A percentile compares a stretch with the other conserved stretches of the same genome.
Evolutionary conservation across 2,113 vertebrate genomes (phyloP).

Genomic region (Alouatta palliata): DNA sequence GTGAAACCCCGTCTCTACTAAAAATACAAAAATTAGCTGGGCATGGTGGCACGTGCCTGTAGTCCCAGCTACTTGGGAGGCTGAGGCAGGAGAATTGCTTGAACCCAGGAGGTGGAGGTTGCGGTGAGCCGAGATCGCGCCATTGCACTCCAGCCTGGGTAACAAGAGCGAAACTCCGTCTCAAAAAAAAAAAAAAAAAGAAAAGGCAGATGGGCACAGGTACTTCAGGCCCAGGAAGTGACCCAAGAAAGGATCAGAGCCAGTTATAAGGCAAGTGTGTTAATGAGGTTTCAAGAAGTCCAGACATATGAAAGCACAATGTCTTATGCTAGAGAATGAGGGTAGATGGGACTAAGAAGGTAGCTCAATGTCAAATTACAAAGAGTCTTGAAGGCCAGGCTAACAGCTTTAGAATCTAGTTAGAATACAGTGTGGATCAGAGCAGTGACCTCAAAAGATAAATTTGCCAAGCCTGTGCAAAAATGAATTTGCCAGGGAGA

Average conservation of each 20-base stretch:
- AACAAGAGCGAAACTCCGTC: no score
- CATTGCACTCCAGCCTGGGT: no score
- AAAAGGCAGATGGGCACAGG: no score
- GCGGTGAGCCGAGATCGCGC: no score
- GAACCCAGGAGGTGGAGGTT: no score
- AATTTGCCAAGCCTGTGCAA: not conserved
- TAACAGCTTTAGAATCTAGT: not conserved
- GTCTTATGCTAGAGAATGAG: not conserved
- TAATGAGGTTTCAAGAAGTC: not conserved
- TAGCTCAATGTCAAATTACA: not conserved
- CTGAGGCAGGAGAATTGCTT: no score
- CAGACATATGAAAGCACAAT: not conserved
- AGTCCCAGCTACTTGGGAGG: no score
- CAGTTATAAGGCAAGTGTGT: not conserved
- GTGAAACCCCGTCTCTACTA: no score
- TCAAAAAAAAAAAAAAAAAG: no score
- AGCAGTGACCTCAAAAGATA: not conserved
- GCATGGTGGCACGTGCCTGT: no score
- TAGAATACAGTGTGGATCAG: not conserved
- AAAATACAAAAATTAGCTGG: no score
- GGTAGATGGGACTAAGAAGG: not conserved
- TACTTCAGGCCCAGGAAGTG: not conserved
- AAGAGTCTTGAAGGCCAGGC: not conserved
- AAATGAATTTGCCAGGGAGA: not conserved
- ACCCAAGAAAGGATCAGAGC: not conserved